These are phyloP conservation scores for Apostichopus leukothele DNA, from an alignment of 53 echinoderm and acorn worm species.

Conservation along the genomic window DNA sequence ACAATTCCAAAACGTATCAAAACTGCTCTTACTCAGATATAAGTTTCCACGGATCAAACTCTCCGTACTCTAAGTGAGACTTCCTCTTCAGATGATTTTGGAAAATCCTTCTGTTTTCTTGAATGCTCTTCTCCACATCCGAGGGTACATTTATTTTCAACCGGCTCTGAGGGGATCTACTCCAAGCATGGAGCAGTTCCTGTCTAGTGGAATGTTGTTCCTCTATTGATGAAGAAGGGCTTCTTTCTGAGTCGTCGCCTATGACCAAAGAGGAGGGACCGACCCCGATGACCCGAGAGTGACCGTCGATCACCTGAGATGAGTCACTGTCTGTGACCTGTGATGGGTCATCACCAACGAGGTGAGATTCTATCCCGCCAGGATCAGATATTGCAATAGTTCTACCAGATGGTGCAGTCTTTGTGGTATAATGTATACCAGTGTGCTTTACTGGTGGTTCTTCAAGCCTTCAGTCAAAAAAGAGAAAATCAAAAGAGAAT, in stretches of 20 bases:
- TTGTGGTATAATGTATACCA: conserved; percentile 34
- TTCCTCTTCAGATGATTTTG: conserved; percentile 78
- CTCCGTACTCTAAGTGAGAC: conserved; percentile 76
- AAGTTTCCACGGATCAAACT: conserved; percentile 94
- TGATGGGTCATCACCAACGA: background rate
- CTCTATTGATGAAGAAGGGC: background rate
- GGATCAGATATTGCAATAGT: conserved; percentile 23
- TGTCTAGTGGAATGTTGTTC: background rate
- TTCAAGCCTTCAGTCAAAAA: conserved; percentile 8
- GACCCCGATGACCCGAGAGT: no score
- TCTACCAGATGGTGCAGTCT: conserved; percentile 7
- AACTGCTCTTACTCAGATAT: conserved; percentile 76
- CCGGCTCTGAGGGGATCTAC: background rate
- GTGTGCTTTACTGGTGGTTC: conserved; percentile 47
- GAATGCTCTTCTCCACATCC: conserved; percentile 68
- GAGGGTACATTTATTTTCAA: conserved; percentile 45
- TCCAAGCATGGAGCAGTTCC: background rate
- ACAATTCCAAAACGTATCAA: no score
- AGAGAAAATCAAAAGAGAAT: background rate
- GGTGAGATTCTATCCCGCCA: background rate
- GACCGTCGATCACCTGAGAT: no score
- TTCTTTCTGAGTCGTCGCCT: background rate
- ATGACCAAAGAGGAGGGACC: background rate
- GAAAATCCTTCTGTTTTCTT: conserved; percentile 65
- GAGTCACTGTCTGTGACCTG: no score